A percentile compares a stretch with the other conserved stretches of the same genome.
phyloP scores from a whole-genome alignment of 2,888 invertebrate species.

The Timandra comae region DNA sequence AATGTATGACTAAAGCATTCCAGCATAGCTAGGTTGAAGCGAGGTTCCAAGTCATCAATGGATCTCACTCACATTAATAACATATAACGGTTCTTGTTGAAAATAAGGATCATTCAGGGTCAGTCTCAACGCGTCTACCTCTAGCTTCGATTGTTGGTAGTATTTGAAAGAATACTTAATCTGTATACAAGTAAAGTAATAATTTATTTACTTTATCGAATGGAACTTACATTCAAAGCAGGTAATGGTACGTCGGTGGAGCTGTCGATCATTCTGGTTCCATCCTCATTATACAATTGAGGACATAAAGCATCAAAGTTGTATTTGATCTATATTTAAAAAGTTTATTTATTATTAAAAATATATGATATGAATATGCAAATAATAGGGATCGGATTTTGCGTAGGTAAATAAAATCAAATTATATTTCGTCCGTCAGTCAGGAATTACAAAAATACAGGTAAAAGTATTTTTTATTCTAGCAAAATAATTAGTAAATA shows the following conservation, averaged over 20 bases:
- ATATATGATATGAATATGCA: too few species aligned
- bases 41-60: slow-evolving; percentile 28
- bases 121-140: slow-evolving; percentile 75
- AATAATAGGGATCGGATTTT: too few species aligned
- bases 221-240: slow-evolving; percentile 83
- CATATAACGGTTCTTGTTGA: slow-evolving; percentile 78
- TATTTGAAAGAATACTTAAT: slow-evolving; percentile 82
- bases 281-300: slow-evolving; percentile 79
- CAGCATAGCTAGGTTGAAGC: too few species aligned
- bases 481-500: too few species aligned
- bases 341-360: slow-evolving; percentile 16
- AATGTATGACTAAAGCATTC: too few species aligned
- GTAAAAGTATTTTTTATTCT: too few species aligned
- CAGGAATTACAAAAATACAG: too few species aligned
- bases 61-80: slow-evolving; percentile 81
- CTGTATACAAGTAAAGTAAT: slow-evolving; percentile 62
- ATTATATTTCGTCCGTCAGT: too few species aligned
- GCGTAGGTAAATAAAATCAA: too few species aligned
- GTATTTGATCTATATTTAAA: slow-evolving; percentile 82
- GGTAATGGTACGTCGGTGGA: slow-evolving; percentile 82
- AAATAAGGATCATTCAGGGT: slow-evolving; percentile 78
- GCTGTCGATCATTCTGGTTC: slow-evolving; percentile 76
- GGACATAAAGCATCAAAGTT: slow-evolving; percentile 84
- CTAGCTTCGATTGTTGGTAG: slow-evolving; percentile 78
- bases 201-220: slow-evolving; percentile 18